These are phyloP conservation scores for Andrena trimmerana DNA, from an alignment of 2,888 invertebrate genomes.

Conservation along the genomic window DNA sequence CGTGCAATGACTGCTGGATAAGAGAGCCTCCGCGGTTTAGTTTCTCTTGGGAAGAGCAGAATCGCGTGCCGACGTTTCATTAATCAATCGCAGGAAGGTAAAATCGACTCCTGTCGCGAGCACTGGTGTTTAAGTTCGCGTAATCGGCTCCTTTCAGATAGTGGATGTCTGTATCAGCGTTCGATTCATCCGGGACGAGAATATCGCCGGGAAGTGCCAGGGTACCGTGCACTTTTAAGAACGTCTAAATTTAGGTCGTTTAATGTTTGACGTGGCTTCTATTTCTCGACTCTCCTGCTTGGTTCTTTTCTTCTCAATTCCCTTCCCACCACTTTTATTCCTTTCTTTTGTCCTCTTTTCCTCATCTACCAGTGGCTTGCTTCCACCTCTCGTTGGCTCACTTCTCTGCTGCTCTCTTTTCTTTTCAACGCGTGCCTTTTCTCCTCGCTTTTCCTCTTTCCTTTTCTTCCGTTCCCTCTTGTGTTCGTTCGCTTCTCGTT, in stretches of 20 bases:
- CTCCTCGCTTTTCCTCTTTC: background rate
- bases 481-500: background rate
- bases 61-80: slow-evolving; percentile 34
- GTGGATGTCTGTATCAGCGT: background rate
- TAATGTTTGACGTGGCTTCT: background rate
- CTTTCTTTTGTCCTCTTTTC: background rate
- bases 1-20: background rate
- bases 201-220: background rate
- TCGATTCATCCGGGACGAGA: background rate
- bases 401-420: background rate
- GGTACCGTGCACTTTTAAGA: background rate
- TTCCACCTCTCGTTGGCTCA: background rate
- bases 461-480: background rate
- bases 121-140: background rate
- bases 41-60: background rate
- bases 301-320: background rate
- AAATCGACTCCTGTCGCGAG: slow-evolving; percentile 2
- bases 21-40: background rate
- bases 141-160: background rate
- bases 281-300: background rate
- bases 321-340: too few species aligned
- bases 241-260: background rate
- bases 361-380: background rate
- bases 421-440: background rate
- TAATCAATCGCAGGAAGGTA: slow-evolving; percentile 1